phyloP scores from a whole-genome alignment of 2,888 invertebrate species.

The Heliconius ismenius region DNA sequence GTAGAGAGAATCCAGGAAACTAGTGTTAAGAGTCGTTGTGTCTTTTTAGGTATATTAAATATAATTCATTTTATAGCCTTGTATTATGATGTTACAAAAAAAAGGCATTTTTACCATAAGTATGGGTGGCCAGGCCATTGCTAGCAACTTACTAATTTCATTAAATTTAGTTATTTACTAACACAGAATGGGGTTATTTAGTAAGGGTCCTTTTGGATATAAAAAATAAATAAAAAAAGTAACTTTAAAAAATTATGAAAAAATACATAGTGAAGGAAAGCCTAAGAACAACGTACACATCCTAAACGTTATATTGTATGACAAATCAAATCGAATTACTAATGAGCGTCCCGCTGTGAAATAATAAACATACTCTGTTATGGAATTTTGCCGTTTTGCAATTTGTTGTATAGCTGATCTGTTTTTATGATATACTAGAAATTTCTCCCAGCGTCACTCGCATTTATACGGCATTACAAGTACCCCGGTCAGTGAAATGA shows the following conservation, averaged over 20 bases:
- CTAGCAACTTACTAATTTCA: no score
- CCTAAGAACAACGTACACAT: neutral
- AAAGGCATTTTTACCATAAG: no score
- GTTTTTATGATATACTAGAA: conserved; percentile 13
- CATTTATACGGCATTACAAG: neutral
- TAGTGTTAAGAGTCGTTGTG: neutral
- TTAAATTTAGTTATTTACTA: no score
- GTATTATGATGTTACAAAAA: no score
- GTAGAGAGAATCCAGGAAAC: neutral
- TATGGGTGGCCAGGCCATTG: no score
- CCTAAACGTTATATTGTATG: conserved; percentile 4
- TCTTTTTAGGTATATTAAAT: no score
- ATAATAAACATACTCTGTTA: conserved; percentile 26
- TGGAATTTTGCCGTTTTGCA: conserved; percentile 23
- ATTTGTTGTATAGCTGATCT: conserved; percentile 22
- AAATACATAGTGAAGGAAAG: neutral
- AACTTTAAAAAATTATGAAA: neutral
- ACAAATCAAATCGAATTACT: conserved; percentile 23
- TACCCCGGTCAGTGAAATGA: no score
- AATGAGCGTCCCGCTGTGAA: conserved; percentile 31
- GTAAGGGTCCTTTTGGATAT: no score
- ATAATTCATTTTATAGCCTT: no score
- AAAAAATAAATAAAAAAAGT: no score
- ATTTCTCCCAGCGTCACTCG: neutral
- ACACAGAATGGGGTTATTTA: no score